Base-by-base conservation (phyloP, 1,140 invertebrate genomes). In the Camponotus floridanus region DNA sequence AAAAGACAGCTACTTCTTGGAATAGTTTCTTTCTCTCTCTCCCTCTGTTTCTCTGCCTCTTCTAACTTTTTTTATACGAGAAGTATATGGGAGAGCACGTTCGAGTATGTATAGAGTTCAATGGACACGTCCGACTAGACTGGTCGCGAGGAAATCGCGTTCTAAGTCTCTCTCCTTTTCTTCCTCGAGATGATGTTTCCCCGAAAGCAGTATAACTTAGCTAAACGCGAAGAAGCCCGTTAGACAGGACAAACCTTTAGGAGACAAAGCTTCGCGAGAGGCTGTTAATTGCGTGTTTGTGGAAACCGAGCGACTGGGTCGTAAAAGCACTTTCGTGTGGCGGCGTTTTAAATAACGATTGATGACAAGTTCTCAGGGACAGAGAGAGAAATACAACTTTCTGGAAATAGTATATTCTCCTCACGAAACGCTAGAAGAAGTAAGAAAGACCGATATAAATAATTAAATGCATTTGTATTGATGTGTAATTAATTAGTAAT, bases 391-490 rank as follows among this genome's bases (percentile, higher is more conserved):
- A 78, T 18, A 18, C 76, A 42, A 65, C 45, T 51, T 51, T 21
- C 61, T 76, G 86, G 31, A 88, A 85, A 88, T 78, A 67, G 65
- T 62, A 65, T 73, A 36, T 13, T 64, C 13, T 76, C 73, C 51
- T 85, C 31, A 18, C 39, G 39, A 39, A 36, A 15, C n/a, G 18
- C n/a, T 80, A 91, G 45, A 76, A 73, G 85, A 93, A 92, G 92
- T 59, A n/a, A 59, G 1, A 74, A 36, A 11, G 0, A 42, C 5
- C 21, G 31, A 76, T 76, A 4, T n/a, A 61, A 42, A 21, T 8
- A 1, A 1, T 2, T 57, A 57, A 15, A 26, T 3, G 18, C 18
- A 36, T 51, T 39, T 39, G 1, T 74, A 57, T 45, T 11, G 33
- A 15, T 9, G 6, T 3, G 0, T 39, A 59, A 39, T 39, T 21